Conservation (phyloP, 2,888 invertebrate genomes). For the Anaspis maculata region DNA sequence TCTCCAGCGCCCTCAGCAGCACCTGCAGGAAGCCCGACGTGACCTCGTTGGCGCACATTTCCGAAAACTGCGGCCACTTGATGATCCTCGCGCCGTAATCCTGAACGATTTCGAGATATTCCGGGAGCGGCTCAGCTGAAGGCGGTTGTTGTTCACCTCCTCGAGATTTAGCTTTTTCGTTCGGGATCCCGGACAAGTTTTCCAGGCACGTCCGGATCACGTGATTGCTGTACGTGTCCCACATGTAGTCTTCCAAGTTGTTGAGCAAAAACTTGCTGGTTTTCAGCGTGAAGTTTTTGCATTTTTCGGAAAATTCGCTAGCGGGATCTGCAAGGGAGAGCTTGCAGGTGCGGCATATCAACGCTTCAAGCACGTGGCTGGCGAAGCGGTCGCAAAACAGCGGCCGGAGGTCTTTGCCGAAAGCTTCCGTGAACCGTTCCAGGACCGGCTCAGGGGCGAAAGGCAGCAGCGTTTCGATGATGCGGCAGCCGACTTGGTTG, state of each 20-base stretch:
- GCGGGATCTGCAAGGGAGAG: background rate
- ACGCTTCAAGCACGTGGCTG: slow-evolving; percentile 69
- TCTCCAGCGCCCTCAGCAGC: slow-evolving; percentile 52
- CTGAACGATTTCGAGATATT: slow-evolving; percentile 51
- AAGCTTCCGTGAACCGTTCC: slow-evolving; percentile 52
- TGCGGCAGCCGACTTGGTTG: slow-evolving; percentile 74
- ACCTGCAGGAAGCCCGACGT: slow-evolving; percentile 68
- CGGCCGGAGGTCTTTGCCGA: slow-evolving; percentile 59
- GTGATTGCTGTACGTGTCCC: slow-evolving; percentile 70
- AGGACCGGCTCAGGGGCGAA: slow-evolving; percentile 56
- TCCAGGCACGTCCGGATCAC: slow-evolving; percentile 65
- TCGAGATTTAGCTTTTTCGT: slow-evolving; percentile 31
- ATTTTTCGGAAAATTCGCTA: slow-evolving; percentile 40
- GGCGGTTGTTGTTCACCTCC: slow-evolving; percentile 37
- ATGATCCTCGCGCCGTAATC: slow-evolving; percentile 57
- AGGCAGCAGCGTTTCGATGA: slow-evolving; percentile 67
- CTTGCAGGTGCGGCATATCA: slow-evolving; percentile 38
- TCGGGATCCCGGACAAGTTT: slow-evolving; percentile 58
- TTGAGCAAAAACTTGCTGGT: slow-evolving; percentile 69
- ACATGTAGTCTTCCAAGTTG: slow-evolving; percentile 77
- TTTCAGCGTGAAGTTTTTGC: slow-evolving; percentile 59
- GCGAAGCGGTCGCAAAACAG: slow-evolving; percentile 69
- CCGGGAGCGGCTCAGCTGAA: slow-evolving; percentile 42
- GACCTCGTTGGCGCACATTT: slow-evolving; percentile 59
- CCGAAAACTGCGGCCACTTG: slow-evolving; percentile 70